Evolutionary conservation across 2,113 vertebrate genomes (phyloP), one percentile per base, ranked within the genome.

Genomic region (Centrocercus urophasianus): DNA sequence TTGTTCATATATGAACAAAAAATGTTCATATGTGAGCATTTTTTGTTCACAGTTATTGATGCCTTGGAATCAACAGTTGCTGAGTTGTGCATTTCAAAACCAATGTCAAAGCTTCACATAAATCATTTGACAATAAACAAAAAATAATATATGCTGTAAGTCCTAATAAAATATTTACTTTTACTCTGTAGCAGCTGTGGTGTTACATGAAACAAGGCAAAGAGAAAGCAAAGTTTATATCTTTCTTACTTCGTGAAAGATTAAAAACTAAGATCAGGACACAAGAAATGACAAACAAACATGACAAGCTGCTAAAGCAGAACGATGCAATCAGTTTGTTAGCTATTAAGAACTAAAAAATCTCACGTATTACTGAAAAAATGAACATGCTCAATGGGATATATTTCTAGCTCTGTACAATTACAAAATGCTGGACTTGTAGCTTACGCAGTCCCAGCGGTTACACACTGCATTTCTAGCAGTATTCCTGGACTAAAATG

Each of bases 401-500:
- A 38, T 12, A 74, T 71, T 61, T 73, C 34, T 48, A 42, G 20
- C 67, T 60, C 61, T 48, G 7, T 40, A 86, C 3, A 10, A 77
- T 57, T 38, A 83, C 15, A 56, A 80, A 88, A 83, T 8, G 3
- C 61, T 56, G 65, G 69, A 88, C 47, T 64, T 1, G 0, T 5
- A 34, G n/a, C 28, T 90, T 77, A 6, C 50, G 66, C 47, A 76
- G 75, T 28, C 34, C 15, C 36, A 38, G 27, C 36, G 19, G 38
- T 86, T 91, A 73, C 24, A 34, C 2, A 8, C 10, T 45, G 47
- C 38, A 47, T 86, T 91, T 89, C 85, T 72, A 69, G 79, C 38
- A 61, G 57, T 69, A n/a, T 36, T 94, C 10, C 43, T 43, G 80
- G 65, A 83, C 42, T 90, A 80, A 83, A 93, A 94, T 45, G 50